Evolutionary conservation across 2,888 invertebrate genomes (phyloP), one percentile per base, ranked within the genome.

Genomic region (Plusia festucae): DNA sequence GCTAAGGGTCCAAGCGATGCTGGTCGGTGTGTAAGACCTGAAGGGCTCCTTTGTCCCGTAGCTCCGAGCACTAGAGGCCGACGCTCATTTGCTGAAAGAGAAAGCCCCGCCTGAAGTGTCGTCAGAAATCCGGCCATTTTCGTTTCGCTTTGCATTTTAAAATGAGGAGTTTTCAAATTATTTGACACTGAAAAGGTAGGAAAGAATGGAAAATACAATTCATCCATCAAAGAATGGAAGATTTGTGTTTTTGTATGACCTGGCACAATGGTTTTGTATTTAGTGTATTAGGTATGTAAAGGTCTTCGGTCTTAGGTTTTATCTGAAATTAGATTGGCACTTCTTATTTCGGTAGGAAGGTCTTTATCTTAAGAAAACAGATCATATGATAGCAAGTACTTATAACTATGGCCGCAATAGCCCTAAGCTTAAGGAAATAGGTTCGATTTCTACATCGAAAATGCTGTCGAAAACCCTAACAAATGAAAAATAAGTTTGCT

Each of bases 71-170:
- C 73, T 81, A 82, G 84, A 87, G 85, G 88, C 85, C 88, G 88
- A 85, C 89, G 89, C 89, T 92, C 92, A 92, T 92, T 92, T 92
- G 88, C 89, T 91, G 91, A 92, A 92, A 93, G 92, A 91, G 91
- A 92, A 92, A 93, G 92, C 90, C 81, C 82, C 63, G 83, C 81
- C 79, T 90, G 86, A 89, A 91, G 90, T 89, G 90, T 88, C 88
- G 85, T 77, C 85, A 84, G 84, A 86, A 90, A 89, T 87, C 85
- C 88, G 83, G 82, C 88, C 87, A 88, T 91, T 91, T 90, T 85
- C 76, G 79, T 84, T 80, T 81, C 80, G 80, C 75, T 78, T 73
- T 83, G 82, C 78, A 83, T 84, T 87, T 83, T 68, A 82, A 83
- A 85, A 87, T 82, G 78, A 76, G 77, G 69, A 65, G 72, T 81